A percentile compares a stretch with the other conserved stretches of the same genome.
Conservation (phyloP, 2,888 invertebrate species). For the Drosophila mimetica region DNA sequence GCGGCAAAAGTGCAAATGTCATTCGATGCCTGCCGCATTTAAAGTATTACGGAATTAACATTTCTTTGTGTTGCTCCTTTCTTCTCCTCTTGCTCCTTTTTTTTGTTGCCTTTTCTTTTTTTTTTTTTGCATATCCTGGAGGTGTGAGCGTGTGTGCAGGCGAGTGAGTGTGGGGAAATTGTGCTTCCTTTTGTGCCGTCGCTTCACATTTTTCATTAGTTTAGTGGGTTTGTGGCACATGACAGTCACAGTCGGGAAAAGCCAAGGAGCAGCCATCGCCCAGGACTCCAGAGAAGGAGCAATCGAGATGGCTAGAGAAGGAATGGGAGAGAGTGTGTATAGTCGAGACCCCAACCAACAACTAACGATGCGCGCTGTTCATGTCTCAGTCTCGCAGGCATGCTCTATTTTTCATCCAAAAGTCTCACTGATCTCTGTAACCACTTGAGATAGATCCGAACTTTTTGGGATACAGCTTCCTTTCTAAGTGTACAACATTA, state of each 20-base stretch:
- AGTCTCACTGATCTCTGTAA: conserved; percentile 11
- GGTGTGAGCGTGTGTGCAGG: conserved; percentile 35
- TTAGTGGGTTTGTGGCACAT: conserved; percentile 84
- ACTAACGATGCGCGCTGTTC: conserved; percentile 50
- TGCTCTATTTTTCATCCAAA: not conserved
- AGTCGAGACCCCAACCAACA: conserved; percentile 18
- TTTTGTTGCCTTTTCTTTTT: not conserved
- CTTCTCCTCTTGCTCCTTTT: not conserved
- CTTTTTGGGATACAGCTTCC: conserved; percentile 5
- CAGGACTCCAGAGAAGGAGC: conserved; percentile 50
- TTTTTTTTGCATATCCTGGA: conserved; percentile 38
- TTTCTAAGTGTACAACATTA: not conserved
- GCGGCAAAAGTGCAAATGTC: conserved; percentile 80
- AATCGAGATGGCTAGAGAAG: conserved; percentile 14
- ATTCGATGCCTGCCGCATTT: conserved; percentile 80
- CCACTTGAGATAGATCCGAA: not conserved
- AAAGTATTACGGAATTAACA: conserved; percentile 78
- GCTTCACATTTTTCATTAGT: conserved; percentile 81
- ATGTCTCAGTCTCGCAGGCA: conserved; percentile 48
- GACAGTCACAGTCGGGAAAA: conserved; percentile 81
- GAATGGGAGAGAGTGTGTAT: not conserved
- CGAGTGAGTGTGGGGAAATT: conserved; percentile 69
- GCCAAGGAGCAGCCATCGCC: conserved; percentile 56
- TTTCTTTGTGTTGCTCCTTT: conserved; percentile 72
- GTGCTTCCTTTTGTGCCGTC: conserved; percentile 79